Evolutionary conservation across 2,888 invertebrate species (phyloP).

Genomic region (Reticulitermes lucifugus): DNA sequence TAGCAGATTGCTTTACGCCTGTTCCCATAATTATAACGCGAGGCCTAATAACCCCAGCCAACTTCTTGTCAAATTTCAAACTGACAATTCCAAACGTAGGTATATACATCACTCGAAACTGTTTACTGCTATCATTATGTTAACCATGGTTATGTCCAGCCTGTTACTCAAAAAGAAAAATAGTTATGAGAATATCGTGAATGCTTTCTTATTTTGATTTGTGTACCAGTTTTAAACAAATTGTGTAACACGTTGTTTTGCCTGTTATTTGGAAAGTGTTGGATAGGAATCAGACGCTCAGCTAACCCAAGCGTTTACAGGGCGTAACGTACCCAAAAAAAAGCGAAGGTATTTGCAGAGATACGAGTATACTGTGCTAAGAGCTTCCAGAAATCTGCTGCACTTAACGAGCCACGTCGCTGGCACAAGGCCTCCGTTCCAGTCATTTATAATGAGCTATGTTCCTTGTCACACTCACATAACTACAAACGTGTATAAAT

Average conservation of each 20-base stretch:
- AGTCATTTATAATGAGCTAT: background rate
- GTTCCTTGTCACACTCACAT: no score
- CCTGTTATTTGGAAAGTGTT: no score
- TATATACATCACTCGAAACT: constrained; percentile 14
- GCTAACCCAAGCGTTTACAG: background rate
- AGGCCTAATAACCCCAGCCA: background rate
- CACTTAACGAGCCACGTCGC: no score
- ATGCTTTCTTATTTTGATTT: background rate
- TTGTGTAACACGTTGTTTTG: no score
- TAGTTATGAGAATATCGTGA: background rate
- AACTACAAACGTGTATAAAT: no score
- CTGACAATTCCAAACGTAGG: constrained; percentile 2
- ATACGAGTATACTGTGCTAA: no score
- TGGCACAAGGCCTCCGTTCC: background rate
- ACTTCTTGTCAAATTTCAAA: background rate
- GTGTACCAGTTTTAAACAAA: background rate
- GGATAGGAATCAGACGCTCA: no score
- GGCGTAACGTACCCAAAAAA: no score
- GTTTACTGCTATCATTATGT: constrained; percentile 9
- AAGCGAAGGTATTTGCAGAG: no score
- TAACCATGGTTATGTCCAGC: background rate
- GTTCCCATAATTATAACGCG: background rate
- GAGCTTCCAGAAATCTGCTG: no score
- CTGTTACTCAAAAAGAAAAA: background rate
- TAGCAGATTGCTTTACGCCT: background rate